A percentile compares a stretch with the other conserved stretches of the same genome.
phyloP scores from a whole-genome alignment of 2,797 vertebrate species.

The Acrocephalus scirpaceus region DNA sequence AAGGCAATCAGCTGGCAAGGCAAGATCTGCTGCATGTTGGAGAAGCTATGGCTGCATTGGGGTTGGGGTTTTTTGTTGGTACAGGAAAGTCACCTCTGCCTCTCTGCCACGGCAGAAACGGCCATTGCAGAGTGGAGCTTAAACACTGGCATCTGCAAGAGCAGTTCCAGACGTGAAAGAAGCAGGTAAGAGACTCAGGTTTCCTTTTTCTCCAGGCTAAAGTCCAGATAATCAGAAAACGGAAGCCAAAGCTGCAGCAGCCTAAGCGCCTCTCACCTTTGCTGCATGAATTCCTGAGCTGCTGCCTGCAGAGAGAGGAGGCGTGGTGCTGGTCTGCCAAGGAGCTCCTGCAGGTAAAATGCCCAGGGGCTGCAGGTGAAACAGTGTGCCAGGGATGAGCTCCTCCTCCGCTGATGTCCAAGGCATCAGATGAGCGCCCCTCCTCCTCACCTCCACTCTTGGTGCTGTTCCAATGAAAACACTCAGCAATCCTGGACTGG shows the following conservation, averaged over 20 bases:
- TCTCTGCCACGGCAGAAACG: no score
- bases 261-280: conserved; percentile 84
- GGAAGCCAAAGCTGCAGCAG: conserved; percentile 86
- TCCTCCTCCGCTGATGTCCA: not conserved
- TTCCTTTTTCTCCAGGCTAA: conserved; percentile 72
- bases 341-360: conserved; percentile 83
- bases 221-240: conserved; percentile 83
- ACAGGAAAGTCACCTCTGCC: no score
- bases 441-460: not conserved
- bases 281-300: conserved; percentile 74
- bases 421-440: not conserved
- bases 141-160: not conserved
- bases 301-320: conserved; percentile 80
- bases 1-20: no score
- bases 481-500: no score
- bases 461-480: no score
- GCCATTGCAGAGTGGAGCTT: no score
- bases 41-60: no score
- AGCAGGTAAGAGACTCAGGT: not conserved
- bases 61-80: no score
- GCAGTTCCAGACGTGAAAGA: not conserved
- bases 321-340: no score
- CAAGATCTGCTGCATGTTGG: no score
- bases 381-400: not conserved
- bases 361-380: not conserved